Conservation (phyloP, 2,888 invertebrate genomes). For the Prosapia bicincta region DNA sequence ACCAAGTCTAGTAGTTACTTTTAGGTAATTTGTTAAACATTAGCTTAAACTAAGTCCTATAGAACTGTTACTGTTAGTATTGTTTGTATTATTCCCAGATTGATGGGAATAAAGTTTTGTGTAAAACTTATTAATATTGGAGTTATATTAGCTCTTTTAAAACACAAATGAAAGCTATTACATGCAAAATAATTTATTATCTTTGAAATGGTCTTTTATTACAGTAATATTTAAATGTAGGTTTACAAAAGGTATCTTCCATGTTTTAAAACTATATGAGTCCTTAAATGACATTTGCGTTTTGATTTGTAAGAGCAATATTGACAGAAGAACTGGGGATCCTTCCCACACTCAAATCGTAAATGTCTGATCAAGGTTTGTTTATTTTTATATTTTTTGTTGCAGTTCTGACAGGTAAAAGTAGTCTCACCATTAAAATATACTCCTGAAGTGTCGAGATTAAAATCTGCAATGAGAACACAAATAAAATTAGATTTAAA, state of each 20-base stretch:
- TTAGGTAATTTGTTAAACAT: no score
- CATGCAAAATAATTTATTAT: no score
- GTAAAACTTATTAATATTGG: no score
- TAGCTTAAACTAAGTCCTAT: no score
- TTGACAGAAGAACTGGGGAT: constrained; percentile 46
- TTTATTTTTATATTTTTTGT: constrained; percentile 36
- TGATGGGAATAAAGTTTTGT: no score
- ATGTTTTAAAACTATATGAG: constrained; percentile 40
- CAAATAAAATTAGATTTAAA: no score
- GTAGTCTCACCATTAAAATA: background rate
- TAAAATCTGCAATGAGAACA: background rate
- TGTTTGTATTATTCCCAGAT: no score
- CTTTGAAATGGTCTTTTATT: no score
- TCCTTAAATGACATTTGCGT: constrained; percentile 44
- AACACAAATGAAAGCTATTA: no score
- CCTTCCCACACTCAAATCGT: constrained; percentile 45
- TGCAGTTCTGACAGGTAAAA: constrained; percentile 31
- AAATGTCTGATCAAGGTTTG: constrained; percentile 35
- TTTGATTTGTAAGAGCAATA: constrained; percentile 45
- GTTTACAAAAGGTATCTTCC: constrained; percentile 7
- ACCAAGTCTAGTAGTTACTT: no score
- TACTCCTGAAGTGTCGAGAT: background rate
- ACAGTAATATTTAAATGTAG: background rate
- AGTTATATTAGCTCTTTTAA: no score
- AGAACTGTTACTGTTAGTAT: no score